Evolutionary conservation across 2,113 vertebrate genomes (phyloP).

Genomic region (Scalopus aquaticus): DNA sequence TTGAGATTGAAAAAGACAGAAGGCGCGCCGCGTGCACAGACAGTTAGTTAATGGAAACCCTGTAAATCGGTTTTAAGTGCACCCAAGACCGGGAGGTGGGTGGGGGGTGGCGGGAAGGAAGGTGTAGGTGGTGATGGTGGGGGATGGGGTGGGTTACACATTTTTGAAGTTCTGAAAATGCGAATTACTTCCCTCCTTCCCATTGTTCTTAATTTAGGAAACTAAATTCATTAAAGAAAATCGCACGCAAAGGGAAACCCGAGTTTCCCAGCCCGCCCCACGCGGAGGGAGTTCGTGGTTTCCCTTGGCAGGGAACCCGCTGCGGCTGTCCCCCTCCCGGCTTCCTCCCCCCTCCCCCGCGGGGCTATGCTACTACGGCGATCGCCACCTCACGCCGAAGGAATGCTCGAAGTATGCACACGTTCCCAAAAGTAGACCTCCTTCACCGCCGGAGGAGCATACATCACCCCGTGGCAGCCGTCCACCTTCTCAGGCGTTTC

Average conservation of each 20-base stretch:
- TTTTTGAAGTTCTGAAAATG: neutral
- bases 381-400: slow-evolving; percentile 90
- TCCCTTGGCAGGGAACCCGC: slow-evolving; percentile 70
- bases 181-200: neutral
- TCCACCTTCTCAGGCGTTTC: slow-evolving; percentile 91
- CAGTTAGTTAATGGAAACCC: slow-evolving; percentile 81
- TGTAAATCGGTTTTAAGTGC: slow-evolving; percentile 75
- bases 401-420: slow-evolving; percentile 91
- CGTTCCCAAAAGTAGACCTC: slow-evolving; percentile 90
- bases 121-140: neutral
- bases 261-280: slow-evolving; percentile 62
- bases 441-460: slow-evolving; percentile 86
- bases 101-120: neutral
- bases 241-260: slow-evolving; percentile 68
- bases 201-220: slow-evolving; percentile 58
- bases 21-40: slow-evolving; percentile 71
- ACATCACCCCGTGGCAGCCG: slow-evolving; percentile 88
- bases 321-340: slow-evolving; percentile 50
- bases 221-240: slow-evolving; percentile 48
- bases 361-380: slow-evolving; percentile 79
- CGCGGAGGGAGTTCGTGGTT: slow-evolving; percentile 54
- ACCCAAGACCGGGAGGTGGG: slow-evolving; percentile 57
- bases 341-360: slow-evolving; percentile 49
- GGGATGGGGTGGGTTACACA: neutral
- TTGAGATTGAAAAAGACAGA: slow-evolving; percentile 45